Conservation (phyloP, 1,140 invertebrate species). For the Ptiloglossa arizonensis region DNA sequence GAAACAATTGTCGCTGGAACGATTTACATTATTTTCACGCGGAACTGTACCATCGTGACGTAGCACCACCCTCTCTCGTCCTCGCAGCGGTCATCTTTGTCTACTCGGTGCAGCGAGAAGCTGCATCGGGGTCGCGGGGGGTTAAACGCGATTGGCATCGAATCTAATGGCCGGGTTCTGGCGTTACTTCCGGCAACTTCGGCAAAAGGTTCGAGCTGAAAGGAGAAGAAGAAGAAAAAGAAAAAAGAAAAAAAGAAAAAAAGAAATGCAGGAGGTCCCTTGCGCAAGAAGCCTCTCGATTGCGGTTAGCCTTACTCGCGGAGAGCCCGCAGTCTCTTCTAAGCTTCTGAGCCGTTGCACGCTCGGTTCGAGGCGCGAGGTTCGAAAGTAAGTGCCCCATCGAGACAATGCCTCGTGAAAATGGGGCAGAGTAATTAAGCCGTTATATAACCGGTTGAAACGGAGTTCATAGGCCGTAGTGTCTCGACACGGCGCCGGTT, state of each 20-base stretch:
- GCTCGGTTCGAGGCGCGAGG: constrained; percentile 60
- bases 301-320: constrained; percentile 54
- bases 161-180: neutral
- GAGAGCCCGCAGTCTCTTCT: constrained; percentile 53
- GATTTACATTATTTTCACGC: too few relatives aligned
- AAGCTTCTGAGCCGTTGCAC: constrained; percentile 57
- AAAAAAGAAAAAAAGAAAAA: too few relatives aligned
- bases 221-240: too few relatives aligned
- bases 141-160: constrained; percentile 2
- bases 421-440: constrained; percentile 79
- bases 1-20: too few relatives aligned
- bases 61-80: neutral
- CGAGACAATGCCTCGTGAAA: constrained; percentile 78
- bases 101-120: too few relatives aligned
- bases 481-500: constrained; percentile 57
- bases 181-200: constrained; percentile 45
- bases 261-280: constrained; percentile 38
- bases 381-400: constrained; percentile 73
- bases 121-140: neutral
- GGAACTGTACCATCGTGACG: too few relatives aligned
- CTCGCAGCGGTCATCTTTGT: neutral
- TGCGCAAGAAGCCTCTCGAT: constrained; percentile 59
- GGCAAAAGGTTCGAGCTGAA: neutral
- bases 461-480: constrained; percentile 65
- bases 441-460: constrained; percentile 76